phyloP scores from a whole-genome alignment of 2,797 vertebrate species.

The Columba guinea region DNA sequence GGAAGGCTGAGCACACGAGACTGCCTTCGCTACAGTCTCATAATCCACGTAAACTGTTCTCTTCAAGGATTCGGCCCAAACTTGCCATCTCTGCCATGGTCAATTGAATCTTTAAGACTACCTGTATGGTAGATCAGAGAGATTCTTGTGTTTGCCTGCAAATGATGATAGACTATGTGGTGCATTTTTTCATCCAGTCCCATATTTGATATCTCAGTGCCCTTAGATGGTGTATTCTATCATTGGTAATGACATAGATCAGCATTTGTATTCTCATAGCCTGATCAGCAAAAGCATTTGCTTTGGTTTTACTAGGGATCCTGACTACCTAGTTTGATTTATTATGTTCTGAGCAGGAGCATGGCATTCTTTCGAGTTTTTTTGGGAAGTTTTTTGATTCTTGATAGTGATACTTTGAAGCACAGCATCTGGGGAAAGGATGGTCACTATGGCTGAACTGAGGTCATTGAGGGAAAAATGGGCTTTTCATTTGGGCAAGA shows the following conservation, averaged over 20 bases:
- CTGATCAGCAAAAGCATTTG: background rate
- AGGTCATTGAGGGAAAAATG: background rate
- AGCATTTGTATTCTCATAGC: background rate
- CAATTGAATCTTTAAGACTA: background rate
- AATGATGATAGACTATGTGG: accelerated
- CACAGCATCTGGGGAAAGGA: background rate
- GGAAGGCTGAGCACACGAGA: background rate
- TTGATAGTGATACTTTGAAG: background rate
- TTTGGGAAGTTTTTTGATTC: background rate
- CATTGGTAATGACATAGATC: background rate
- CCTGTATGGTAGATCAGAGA: background rate
- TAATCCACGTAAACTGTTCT: background rate
- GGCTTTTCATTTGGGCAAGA: background rate
- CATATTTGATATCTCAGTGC: background rate
- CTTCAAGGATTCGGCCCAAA: background rate
- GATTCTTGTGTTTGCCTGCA: background rate
- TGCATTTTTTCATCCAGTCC: background rate
- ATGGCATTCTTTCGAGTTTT: background rate
- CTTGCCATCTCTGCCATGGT: background rate
- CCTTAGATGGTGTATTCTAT: accelerated
- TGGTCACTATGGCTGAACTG: background rate
- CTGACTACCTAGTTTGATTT: background rate
- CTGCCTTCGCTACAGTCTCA: background rate
- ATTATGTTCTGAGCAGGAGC: background rate
- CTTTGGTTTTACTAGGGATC: background rate